A percentile compares a stretch with the other conserved stretches of the same genome.
phyloP scores from a whole-genome alignment of 2,888 invertebrate species.

The Nymphalis polychloros region DNA sequence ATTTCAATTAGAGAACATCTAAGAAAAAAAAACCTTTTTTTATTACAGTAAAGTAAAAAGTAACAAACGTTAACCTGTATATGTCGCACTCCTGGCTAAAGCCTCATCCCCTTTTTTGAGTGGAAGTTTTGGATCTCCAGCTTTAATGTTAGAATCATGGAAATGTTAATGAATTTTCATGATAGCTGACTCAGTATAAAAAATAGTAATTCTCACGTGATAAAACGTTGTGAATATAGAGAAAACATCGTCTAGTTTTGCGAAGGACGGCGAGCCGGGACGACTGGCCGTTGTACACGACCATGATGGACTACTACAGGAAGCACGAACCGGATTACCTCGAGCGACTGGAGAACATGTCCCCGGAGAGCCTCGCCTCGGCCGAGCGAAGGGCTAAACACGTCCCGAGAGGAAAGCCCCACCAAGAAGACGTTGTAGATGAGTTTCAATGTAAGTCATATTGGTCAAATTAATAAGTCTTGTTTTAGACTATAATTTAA shows the following conservation, averaged over 20 bases:
- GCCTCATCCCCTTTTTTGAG: too few species aligned
- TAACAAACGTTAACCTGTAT: too few species aligned
- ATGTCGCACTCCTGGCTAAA: too few species aligned
- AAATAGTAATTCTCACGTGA: neutral
- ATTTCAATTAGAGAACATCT: too few species aligned
- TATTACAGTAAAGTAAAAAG: too few species aligned
- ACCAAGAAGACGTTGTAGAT: slow-evolving; percentile 50
- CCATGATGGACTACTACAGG: slow-evolving; percentile 60
- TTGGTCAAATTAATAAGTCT: neutral
- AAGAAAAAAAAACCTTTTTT: too few species aligned
- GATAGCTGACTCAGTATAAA: too few species aligned
- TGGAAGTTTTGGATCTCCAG: too few species aligned
- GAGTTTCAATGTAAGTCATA: slow-evolving; percentile 70
- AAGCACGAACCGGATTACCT: slow-evolving; percentile 59
- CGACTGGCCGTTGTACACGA: slow-evolving; percentile 65
- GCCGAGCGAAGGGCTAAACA: slow-evolving; percentile 30
- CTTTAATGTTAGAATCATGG: too few species aligned
- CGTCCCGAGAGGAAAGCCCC: slow-evolving; percentile 40
- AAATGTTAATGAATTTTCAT: neutral
- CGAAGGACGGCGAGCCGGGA: slow-evolving; percentile 52
- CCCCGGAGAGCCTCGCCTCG: slow-evolving; percentile 38
- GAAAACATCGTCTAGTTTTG: slow-evolving; percentile 64
- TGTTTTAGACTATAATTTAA: neutral
- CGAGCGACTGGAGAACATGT: slow-evolving; percentile 52
- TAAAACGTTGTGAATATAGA: slow-evolving; percentile 48